These are phyloP conservation scores for Eristalinus aeneus DNA, from an alignment of 2,888 invertebrate species.

Conservation along the genomic window DNA sequence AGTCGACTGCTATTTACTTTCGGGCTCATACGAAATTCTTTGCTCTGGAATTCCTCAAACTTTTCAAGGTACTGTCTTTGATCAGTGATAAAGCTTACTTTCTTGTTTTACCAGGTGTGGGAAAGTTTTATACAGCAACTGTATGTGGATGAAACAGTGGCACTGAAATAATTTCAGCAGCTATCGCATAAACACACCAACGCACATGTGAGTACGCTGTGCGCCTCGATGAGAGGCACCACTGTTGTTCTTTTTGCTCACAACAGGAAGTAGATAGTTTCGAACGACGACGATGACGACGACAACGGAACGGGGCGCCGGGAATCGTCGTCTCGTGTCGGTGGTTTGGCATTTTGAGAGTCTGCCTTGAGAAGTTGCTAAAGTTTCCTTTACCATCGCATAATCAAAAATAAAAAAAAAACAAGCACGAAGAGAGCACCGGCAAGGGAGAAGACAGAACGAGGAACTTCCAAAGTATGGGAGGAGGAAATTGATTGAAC, in stretches of 20 bases:
- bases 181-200: not conserved
- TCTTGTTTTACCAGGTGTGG: too few species aligned
- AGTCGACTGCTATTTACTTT: too few species aligned
- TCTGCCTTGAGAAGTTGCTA: constrained; percentile 50
- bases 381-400: constrained; percentile 41
- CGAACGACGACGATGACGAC: not conserved
- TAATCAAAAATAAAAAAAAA: constrained; percentile 35
- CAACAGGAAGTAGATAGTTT: constrained; percentile 60
- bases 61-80: too few species aligned
- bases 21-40: too few species aligned
- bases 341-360: constrained; percentile 22
- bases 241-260: constrained; percentile 23
- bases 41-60: too few species aligned
- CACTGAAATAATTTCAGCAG: constrained; percentile 54
- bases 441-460: not conserved
- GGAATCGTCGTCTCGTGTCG: not conserved
- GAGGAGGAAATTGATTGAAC: constrained; percentile 69
- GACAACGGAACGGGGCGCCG: not conserved
- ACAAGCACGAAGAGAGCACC: not conserved
- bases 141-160: constrained; percentile 39
- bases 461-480: constrained; percentile 38
- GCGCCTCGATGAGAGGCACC: not conserved
- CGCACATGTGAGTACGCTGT: not conserved
- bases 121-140: constrained; percentile 5
- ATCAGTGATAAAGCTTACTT: too few species aligned